These are phyloP conservation scores for Himalopsyche phryganea DNA, from an alignment of 1,140 invertebrate species.

Conservation along the genomic window DNA sequence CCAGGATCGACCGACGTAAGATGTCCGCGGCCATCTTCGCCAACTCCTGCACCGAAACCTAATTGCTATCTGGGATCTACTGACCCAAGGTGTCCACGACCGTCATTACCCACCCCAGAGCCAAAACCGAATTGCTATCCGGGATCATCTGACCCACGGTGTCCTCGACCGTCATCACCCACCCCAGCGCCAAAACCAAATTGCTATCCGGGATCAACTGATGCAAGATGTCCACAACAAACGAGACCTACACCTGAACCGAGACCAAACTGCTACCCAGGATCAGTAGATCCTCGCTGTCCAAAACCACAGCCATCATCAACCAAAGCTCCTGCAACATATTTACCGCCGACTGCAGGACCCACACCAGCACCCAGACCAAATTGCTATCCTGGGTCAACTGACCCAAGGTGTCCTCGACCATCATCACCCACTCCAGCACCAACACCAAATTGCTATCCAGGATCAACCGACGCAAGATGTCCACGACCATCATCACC, in stretches of 20 bases:
- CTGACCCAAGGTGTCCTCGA: constrained; percentile 38
- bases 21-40: constrained; percentile 34
- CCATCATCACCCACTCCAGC: constrained; percentile 35
- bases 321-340: constrained; percentile 39
- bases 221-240: too few relatives aligned
- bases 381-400: constrained; percentile 39
- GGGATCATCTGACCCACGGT: constrained; percentile 40
- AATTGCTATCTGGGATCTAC: constrained; percentile 45
- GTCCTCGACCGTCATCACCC: too few relatives aligned
- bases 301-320: too few relatives aligned
- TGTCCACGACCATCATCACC: constrained; percentile 11
- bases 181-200: too few relatives aligned
- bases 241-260: too few relatives aligned
- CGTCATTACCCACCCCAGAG: constrained; percentile 33
- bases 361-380: constrained; percentile 24
- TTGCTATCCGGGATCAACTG: too few relatives aligned
- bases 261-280: too few relatives aligned
- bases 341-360: constrained; percentile 14
- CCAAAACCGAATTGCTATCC: constrained; percentile 22
- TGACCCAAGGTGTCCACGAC: constrained; percentile 40
- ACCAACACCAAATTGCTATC: constrained; percentile 37
- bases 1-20: constrained; percentile 42
- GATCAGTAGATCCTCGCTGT: too few relatives aligned
- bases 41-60: constrained; percentile 20
- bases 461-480: constrained; percentile 40